Percentiles rank a stretch among this genome's conserved stretches.
Evolutionary conservation across 1,140 invertebrate genomes (phyloP).

Genomic region (Doryteuthis pealeii): DNA sequence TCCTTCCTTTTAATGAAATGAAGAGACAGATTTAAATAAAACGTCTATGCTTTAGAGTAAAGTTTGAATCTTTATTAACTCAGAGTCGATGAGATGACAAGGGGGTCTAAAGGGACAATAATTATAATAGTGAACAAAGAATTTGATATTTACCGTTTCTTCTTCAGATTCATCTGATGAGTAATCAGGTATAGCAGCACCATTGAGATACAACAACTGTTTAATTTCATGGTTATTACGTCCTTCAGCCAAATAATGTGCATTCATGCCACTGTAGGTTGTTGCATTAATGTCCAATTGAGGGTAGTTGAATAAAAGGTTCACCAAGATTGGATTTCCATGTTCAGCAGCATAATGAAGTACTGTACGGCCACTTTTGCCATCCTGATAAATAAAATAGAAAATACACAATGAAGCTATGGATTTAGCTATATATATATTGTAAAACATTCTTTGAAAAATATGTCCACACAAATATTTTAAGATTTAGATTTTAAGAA

Average conservation of each 20-base stretch:
- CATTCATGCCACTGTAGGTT: slow-evolving; percentile 40
- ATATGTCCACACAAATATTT: slow-evolving; percentile 9
- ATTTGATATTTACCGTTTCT: neutral
- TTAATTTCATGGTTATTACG: slow-evolving; percentile 27
- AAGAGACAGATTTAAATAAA: no score
- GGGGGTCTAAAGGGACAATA: no score
- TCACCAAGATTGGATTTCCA: slow-evolving; percentile 29
- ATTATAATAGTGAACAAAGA: no score
- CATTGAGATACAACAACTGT: slow-evolving; percentile 20
- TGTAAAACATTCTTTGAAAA: slow-evolving; percentile 6
- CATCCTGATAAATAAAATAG: slow-evolving; percentile 30
- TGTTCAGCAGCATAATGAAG: slow-evolving; percentile 46
- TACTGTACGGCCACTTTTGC: slow-evolving; percentile 43
- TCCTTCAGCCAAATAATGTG: slow-evolving; percentile 37
- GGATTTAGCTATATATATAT: no score
- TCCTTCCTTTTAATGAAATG: no score
- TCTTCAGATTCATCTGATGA: neutral
- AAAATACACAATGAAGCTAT: slow-evolving; percentile 15
- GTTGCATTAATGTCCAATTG: slow-evolving; percentile 34
- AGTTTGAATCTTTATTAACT: no score
- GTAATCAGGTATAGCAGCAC: slow-evolving; percentile 20
- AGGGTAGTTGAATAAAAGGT: slow-evolving; percentile 27
- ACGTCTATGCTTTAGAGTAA: no score
- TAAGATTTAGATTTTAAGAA: no score
- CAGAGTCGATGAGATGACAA: no score